Evolutionary conservation across 2,113 vertebrate genomes (phyloP), one percentile per base, ranked within the genome.

Genomic region (Dinomys branickii): DNA sequence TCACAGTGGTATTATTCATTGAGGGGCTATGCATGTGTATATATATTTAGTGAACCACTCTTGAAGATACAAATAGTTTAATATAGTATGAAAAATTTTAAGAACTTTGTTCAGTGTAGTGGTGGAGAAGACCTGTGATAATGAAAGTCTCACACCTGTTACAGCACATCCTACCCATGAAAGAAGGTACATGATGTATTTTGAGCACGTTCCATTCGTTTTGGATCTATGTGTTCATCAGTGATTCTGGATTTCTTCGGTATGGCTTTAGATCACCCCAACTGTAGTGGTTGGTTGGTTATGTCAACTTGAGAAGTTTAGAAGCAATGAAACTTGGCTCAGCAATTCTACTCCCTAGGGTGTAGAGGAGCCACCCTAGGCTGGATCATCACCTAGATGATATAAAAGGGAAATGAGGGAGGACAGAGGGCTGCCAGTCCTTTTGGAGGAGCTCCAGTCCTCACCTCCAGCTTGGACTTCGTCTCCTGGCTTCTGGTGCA

Each of bases 191-290:
- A 30, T 7, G 38, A 30, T 56, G 1, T 0, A 44, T 58, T 24
- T 22, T 58, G 83, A 52, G 61, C 3, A 44, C 52, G 50, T 58
- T 59, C 30, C 8, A 67, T 41, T 30, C 80, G 28, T 50, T 17
- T 20, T 22, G 30, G 61, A 7, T 33, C 28, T 19, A 4, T 20
- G 2, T 52, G 30, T 20, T 80, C 30, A 8, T 50, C 33, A 83
- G 50, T 71, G 47, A 59, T 12, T 11, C 38, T 90, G 47, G 71
- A 71, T 71, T 86, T 61, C 26, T 33, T 93, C 86, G 33, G 50
- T 88, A 71, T 38, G 22, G 77, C 30, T 96, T 86, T 41, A 63
- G 89, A 50, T 35, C 58, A 56, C 94, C 89, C 54, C 61, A 87
- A 65, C 56, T n/a, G 82, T n/a, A n/a, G n/a, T n/a, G n/a, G n/a